Evolutionary conservation across 2,888 invertebrate species (phyloP), one percentile per base, ranked within the genome.

Genomic region (Callinectes sapidus): DNA sequence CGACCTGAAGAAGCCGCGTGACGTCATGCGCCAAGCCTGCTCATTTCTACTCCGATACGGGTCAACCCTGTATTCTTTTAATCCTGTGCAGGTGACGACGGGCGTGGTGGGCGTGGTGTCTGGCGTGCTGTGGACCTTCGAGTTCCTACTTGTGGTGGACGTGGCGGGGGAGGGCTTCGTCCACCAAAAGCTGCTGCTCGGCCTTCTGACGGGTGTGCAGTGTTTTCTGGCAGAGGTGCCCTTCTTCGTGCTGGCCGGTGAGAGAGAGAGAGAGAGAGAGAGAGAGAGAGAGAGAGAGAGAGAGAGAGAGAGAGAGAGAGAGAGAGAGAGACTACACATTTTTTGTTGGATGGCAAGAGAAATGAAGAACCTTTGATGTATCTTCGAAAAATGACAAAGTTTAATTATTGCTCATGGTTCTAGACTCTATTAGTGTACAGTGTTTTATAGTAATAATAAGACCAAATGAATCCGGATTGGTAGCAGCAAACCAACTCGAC

Each of bases 171-270:
- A 95, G 0, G 95, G 96, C 91, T 96, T 89, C 0, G 96, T 96
- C 18, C 97, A 97, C 95, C 96, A 97, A 18, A 98, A 97, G 95
- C 97, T 97, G 0, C 95, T 98, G 32, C 97, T 97, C 95, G 98
- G 98, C n/a, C 95, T 97, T 96, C 97, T 97, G n/a, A 97, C 97
- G 95, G 97, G 97, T 14, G 97, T 98, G 92, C 98, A 98, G 95
- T 97, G 97, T 91, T 97, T 98, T 95, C 97, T 97, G 61, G 98
- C 98, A 0, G 98, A 98, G 96, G 96, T 98, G 95, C 98, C 98
- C 0, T 98, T 98, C 95, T 97, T 98, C 96, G 98, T 98, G 95
- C 96, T 98, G 6, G 98, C 98, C 48, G 92, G 92, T 92, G 71
- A 55, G 90, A 18, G 55, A 28, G 23, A 0, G 35, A 5, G 77